These are phyloP conservation scores for Hyperoplus lanceolatus DNA, from an alignment of 2,797 vertebrate genomes.

Conservation along the genomic window DNA sequence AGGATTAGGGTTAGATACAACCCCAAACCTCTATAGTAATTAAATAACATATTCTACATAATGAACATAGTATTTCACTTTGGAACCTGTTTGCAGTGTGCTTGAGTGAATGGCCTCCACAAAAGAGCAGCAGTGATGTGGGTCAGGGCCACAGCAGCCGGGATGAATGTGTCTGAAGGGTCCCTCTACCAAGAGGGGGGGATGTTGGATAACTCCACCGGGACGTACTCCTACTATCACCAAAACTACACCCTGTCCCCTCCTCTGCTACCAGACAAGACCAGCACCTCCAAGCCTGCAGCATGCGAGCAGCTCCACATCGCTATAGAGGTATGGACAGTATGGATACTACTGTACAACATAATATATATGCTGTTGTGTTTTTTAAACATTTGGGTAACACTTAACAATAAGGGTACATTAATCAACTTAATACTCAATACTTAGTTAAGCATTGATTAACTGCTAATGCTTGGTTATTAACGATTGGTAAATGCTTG, in stretches of 20 bases:
- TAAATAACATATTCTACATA: background rate
- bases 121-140: conserved; percentile 48
- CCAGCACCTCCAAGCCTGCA: conserved; percentile 64
- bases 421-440: no score
- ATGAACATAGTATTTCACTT: background rate
- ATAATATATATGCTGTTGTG: background rate
- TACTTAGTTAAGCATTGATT: no score
- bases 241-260: conserved; percentile 71
- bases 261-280: conserved; percentile 47
- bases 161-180: conserved; percentile 74
- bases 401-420: background rate
- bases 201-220: conserved; percentile 69
- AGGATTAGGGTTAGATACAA: background rate
- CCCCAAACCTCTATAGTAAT: no score
- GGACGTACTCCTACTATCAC: conserved; percentile 51
- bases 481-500: no score
- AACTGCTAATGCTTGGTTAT: no score
- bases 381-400: background rate
- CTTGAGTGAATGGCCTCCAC: conserved; percentile 42
- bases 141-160: conserved; percentile 32
- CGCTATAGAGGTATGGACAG: conserved; percentile 87
- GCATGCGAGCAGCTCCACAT: conserved; percentile 94
- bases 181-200: conserved; percentile 51
- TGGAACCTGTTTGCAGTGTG: conserved; percentile 33
- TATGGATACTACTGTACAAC: background rate